Percentiles rank a stretch among this genome's conserved stretches.
These are phyloP conservation scores for Neoniphon sammara DNA, from an alignment of 2,797 vertebrate species.

Conservation along the genomic window DNA sequence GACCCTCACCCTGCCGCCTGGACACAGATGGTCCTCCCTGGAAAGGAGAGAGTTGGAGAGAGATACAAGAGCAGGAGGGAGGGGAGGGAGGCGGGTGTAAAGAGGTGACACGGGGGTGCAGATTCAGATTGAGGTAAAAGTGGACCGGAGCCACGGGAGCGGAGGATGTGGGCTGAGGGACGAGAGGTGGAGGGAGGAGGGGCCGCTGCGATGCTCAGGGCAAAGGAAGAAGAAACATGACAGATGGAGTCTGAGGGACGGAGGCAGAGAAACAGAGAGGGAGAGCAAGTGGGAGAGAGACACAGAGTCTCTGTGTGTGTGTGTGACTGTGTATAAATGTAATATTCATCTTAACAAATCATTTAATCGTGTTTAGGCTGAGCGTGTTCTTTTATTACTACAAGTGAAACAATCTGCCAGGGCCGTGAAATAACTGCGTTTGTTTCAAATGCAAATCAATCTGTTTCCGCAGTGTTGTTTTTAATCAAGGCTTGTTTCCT, in stretches of 20 bases:
- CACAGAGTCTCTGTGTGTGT: constrained; percentile 6
- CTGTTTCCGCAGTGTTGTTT: background rate
- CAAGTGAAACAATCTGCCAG: constrained; percentile 19
- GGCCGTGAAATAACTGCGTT: constrained; percentile 17
- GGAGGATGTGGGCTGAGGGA: constrained; percentile 32
- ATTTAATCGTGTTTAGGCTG: constrained; percentile 18
- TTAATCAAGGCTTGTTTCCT: background rate
- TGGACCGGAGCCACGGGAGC: constrained; percentile 24
- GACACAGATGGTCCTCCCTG: constrained; percentile 22
- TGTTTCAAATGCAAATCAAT: constrained; percentile 26
- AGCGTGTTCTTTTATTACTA: constrained; percentile 26
- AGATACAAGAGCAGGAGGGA: background rate
- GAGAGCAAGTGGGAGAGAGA: constrained; percentile 34
- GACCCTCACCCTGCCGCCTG: background rate
- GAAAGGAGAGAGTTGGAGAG: constrained; percentile 9
- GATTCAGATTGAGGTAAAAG: constrained; percentile 20
- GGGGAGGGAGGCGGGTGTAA: background rate
- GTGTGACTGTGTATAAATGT: background rate
- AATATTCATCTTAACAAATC: constrained; percentile 33
- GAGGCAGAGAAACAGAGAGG: constrained; percentile 46
- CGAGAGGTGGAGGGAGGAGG: constrained; percentile 39
- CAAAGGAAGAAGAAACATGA: constrained; percentile 63
- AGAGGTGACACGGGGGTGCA: constrained; percentile 9
- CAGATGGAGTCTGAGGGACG: constrained; percentile 69
- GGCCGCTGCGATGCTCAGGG: constrained; percentile 53